A percentile compares a stretch with the other conserved stretches of the same genome.
Evolutionary conservation across 2,888 invertebrate species (phyloP).

Genomic region (Marasmarcha lunaedactyla): DNA sequence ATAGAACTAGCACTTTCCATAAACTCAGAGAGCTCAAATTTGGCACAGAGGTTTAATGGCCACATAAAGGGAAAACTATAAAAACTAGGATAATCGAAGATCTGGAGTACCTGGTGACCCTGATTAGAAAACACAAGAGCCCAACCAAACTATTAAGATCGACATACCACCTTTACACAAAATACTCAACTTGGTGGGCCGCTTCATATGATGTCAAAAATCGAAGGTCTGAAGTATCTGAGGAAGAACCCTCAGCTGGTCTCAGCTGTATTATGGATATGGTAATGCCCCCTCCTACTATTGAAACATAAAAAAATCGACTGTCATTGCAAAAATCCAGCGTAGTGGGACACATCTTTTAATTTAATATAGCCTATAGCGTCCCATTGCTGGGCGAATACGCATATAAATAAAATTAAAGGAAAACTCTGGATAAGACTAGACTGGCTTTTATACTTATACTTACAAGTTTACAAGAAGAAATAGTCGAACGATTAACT

Average conservation of each 20-base stretch:
- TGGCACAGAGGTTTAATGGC: conserved; percentile 1
- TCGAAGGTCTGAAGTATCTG: conserved; percentile 12
- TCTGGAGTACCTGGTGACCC: conserved; percentile 5
- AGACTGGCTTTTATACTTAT: no score
- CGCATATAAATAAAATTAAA: no score
- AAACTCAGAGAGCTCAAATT: conserved; percentile 1
- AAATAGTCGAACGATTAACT: no score
- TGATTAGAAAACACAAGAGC: conserved; percentile 6
- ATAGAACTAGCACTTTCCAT: conserved; percentile 10
- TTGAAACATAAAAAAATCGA: conserved; percentile 8
- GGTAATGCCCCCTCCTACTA: conserved; percentile 7
- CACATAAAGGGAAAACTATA: conserved; percentile 6
- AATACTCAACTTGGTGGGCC: conserved; percentile 9
- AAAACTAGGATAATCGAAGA: conserved; percentile 4
- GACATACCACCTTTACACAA: conserved; percentile 8
- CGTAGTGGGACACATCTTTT: conserved; percentile 1
- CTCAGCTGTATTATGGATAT: conserved; percentile 7
- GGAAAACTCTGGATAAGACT: no score
- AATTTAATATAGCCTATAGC: conserved; percentile 3
- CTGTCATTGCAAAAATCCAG: conserved; percentile 4
- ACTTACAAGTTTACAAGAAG: no score
- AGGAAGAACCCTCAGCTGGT: conserved; percentile 8
- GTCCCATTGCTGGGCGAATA: neutral
- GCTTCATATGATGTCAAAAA: conserved; percentile 12
- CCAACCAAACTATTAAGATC: conserved; percentile 5